These are phyloP conservation scores for Poicephalus gulielmi DNA, from an alignment of 2,113 vertebrate species.

Conservation along the genomic window DNA sequence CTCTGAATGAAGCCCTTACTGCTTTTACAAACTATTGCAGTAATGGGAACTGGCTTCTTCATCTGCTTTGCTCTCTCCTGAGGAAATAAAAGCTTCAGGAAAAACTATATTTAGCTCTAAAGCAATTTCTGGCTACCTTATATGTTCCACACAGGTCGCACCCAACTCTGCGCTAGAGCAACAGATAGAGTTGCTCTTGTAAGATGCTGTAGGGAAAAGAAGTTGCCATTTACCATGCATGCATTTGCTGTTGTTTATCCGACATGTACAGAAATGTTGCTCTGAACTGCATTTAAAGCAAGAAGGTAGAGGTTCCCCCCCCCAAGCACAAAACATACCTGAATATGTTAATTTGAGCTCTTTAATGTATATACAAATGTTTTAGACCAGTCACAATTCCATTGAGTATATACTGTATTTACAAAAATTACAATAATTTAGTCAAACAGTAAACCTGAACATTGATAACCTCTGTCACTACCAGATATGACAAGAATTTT, in stretches of 20 bases:
- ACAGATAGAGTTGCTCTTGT: too few species aligned
- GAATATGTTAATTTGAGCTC: slow-evolving; percentile 64
- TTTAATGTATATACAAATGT: slow-evolving; percentile 83
- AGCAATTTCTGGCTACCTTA: neutral
- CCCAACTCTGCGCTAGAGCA: neutral
- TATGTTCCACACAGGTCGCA: too few species aligned
- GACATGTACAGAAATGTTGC: neutral
- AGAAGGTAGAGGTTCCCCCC: neutral
- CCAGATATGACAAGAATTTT: slow-evolving; percentile 66
- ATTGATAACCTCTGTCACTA: slow-evolving; percentile 74
- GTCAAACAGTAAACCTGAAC: slow-evolving; percentile 71
- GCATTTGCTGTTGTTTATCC: neutral
- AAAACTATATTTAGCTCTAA: neutral
- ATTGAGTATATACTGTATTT: slow-evolving; percentile 77
- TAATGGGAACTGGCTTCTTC: neutral
- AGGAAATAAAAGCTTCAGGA: neutral
- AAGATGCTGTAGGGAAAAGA: neutral
- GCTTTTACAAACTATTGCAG: neutral
- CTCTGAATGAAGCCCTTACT: neutral
- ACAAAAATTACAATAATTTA: slow-evolving; percentile 81
- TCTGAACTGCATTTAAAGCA: neutral
- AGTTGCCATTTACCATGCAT: neutral
- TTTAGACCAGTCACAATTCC: slow-evolving; percentile 77
- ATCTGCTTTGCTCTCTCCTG: neutral
- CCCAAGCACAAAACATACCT: slow-evolving; percentile 28